phyloP scores from a whole-genome alignment of 92 coral and sea anemone species.

The Anthopleura xanthogrammica region DNA sequence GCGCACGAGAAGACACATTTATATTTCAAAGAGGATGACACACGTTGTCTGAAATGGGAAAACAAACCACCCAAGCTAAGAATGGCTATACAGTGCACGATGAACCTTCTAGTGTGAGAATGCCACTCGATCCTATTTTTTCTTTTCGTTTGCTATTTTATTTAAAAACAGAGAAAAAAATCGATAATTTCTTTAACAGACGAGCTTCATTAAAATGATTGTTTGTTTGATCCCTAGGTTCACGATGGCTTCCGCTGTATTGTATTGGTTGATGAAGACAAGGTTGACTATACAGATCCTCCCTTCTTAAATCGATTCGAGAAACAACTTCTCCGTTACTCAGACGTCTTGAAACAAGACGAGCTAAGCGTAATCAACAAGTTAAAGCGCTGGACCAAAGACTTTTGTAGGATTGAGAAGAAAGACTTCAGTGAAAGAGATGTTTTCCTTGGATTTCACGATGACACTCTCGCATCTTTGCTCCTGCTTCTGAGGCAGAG shows the following conservation, averaged over 20 bases:
- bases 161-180: too few relatives aligned
- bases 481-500: slow-evolving; percentile 30
- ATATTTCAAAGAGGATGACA: too few relatives aligned
- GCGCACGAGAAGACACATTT: too few relatives aligned
- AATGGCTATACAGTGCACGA: too few relatives aligned
- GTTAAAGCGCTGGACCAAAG: slow-evolving; percentile 29
- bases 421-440: slow-evolving; percentile 36
- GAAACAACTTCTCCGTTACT: slow-evolving; percentile 58
- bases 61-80: too few relatives aligned
- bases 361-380: slow-evolving; percentile 16
- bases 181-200: too few relatives aligned
- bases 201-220: neutral
- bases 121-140: too few relatives aligned
- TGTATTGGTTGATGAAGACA: slow-evolving; percentile 46
- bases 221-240: slow-evolving; percentile 3
- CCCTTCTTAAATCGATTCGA: slow-evolving; percentile 67
- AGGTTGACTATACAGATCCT: slow-evolving; percentile 58
- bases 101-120: too few relatives aligned
- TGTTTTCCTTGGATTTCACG: slow-evolving; percentile 47
- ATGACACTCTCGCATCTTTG: slow-evolving; percentile 53
- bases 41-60: too few relatives aligned
- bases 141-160: too few relatives aligned
- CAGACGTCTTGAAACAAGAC: slow-evolving; percentile 36
- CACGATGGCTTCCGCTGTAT: slow-evolving; percentile 55
- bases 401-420: slow-evolving; percentile 26